Conservation (phyloP, 2,888 invertebrate genomes). For the Dastarcus helophoroides region DNA sequence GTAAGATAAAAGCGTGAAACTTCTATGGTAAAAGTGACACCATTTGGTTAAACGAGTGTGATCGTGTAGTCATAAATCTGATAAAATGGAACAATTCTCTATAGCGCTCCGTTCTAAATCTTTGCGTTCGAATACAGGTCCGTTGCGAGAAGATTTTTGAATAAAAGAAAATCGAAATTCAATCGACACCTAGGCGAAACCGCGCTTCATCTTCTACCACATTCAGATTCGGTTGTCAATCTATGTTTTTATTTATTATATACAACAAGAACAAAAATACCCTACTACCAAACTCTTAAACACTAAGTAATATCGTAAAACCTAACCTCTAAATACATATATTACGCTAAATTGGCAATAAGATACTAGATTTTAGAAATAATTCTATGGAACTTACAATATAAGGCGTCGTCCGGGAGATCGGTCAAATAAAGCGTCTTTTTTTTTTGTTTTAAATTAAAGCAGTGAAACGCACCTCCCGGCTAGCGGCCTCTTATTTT, state of each 20-base stretch:
- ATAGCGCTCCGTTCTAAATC: constrained; percentile 27
- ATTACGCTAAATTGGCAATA: constrained; percentile 36
- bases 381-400: constrained; percentile 36
- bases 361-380: constrained; percentile 36
- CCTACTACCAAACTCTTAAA: constrained; percentile 38
- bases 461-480: constrained; percentile 27
- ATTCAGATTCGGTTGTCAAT: constrained; percentile 29
- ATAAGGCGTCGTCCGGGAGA: constrained; percentile 27
- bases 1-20: no score
- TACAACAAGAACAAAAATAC: constrained; percentile 31
- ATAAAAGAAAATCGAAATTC: no score
- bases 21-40: no score
- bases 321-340: constrained; percentile 30
- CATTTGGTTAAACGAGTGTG: no score
- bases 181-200: constrained; percentile 8
- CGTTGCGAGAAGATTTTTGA: constrained; percentile 1
- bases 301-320: constrained; percentile 36
- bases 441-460: constrained; percentile 19
- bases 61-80: no score
- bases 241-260: constrained; percentile 23
- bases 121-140: constrained; percentile 16
- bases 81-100: constrained; percentile 29
- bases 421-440: constrained; percentile 31
- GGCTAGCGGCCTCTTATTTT: constrained; percentile 23
- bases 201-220: constrained; percentile 15